Evolutionary conservation across 2,113 vertebrate species (phyloP).

Genomic region (Saguinus midas): DNA sequence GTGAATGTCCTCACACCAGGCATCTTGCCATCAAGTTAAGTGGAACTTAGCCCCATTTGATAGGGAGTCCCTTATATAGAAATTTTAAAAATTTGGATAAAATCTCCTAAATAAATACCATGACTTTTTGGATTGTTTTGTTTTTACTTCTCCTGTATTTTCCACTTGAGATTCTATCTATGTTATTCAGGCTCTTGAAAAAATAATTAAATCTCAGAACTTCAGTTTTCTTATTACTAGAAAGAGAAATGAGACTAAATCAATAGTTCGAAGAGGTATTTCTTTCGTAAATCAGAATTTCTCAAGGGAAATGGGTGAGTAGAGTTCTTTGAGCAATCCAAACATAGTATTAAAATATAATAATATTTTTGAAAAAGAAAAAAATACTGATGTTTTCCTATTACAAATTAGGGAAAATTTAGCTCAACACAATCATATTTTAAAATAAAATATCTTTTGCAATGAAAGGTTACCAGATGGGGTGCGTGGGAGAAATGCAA

Average conservation of each 20-base stretch:
- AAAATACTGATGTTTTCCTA: not conserved
- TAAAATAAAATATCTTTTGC: not conserved
- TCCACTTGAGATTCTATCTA: not conserved
- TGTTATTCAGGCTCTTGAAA: not conserved
- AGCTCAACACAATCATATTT: slow-evolving; percentile 16
- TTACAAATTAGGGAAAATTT: not conserved
- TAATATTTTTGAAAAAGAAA: not conserved
- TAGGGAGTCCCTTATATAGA: not conserved
- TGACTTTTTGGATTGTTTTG: not conserved
- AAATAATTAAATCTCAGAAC: not conserved
- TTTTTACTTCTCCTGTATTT: not conserved
- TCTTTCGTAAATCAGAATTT: not conserved
- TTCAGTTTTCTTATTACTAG: not conserved
- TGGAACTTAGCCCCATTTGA: not conserved
- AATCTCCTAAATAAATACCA: not conserved
- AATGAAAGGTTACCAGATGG: not conserved
- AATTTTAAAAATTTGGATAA: not conserved
- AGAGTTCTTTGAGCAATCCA: not conserved
- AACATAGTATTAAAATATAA: not conserved
- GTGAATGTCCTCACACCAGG: not conserved
- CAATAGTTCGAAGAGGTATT: not conserved
- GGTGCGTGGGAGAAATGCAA: not conserved
- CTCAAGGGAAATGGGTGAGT: not conserved
- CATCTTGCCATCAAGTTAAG: not conserved
- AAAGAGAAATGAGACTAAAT: not conserved